Percentiles rank a stretch among this genome's conserved stretches.
phyloP scores from a whole-genome alignment of 2,113 vertebrate species.

The Syngnathoides biaculeatus region DNA sequence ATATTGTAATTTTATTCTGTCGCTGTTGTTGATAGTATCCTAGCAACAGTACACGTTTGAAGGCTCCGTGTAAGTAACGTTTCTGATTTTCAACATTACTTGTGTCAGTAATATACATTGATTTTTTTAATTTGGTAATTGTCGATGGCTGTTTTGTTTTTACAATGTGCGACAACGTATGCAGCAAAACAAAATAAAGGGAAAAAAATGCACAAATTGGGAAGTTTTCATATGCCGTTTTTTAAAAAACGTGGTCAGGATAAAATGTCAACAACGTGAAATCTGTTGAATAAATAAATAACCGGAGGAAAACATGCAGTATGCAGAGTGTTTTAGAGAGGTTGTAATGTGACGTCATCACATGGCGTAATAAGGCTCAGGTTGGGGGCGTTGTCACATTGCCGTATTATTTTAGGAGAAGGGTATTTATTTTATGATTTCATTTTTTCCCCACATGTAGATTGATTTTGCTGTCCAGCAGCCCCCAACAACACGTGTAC shows the following conservation, averaged over 20 bases:
- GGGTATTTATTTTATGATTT: not conserved
- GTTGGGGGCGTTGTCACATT: not conserved
- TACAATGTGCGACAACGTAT: not conserved
- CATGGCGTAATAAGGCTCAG: not conserved
- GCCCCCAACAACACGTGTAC: not conserved
- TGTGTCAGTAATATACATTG: not conserved
- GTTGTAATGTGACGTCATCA: not conserved
- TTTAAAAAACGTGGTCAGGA: not conserved
- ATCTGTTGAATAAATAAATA: too few relatives aligned
- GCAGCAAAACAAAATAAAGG: not conserved
- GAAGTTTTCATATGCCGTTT: not conserved
- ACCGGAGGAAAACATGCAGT: not conserved
- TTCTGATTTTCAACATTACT: not conserved
- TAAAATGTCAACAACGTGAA: not conserved
- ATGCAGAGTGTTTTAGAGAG: too few relatives aligned
- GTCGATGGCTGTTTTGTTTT: not conserved
- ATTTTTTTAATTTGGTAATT: not conserved
- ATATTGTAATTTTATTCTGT: too few relatives aligned
- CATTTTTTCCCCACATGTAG: not conserved
- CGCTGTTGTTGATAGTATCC: not conserved
- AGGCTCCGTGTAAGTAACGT: not conserved
- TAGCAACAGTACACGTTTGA: slow-evolving; percentile 2
- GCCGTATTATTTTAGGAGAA: not conserved
- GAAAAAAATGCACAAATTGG: not conserved
- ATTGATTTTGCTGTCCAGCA: not conserved